Base-by-base conservation (phyloP, 1,140 invertebrate species). In the Achroia grisella region DNA sequence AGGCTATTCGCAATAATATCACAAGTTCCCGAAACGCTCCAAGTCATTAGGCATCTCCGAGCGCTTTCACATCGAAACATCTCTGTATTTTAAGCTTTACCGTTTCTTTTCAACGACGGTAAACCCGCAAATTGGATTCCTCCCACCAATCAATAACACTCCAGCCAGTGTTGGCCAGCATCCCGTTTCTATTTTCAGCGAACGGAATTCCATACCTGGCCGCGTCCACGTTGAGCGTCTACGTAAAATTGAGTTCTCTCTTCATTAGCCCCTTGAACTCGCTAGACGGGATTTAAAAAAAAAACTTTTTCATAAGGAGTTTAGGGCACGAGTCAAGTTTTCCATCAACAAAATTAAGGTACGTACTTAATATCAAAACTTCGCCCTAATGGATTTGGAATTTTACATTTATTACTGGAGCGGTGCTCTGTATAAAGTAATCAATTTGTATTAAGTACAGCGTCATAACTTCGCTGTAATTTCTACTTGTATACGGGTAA, bases 301-400 rank as follows among this genome's bases (percentile, higher is more conserved):
- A 71, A 75, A 64, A 71, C 61, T 71, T 76, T 63, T 70, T 65
- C 60, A 62, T 63, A 69, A 72, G 65, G 56, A 75, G 58, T 70
- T 78, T 62, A 73, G 59, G 40, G 56, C 54, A 15, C 43, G 47
- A 71, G 69, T 70, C 56, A 74, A 73, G 67, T 71, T 81, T 72
- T 63, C 75, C 78, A 82, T 82, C 75, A 78, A 69, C 72, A 62
- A 74, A 78, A 79, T 82, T 76, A 82, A 74, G 68, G 73, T 71
- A 60, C 70, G 56, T 67, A 57, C 66, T 71, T 75, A 75, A 77
- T 75, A 75, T 75, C 71, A 67, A 70, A 83, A 80, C 62, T 78
- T 79, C 51, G 44, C 55, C 48, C 44, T 79, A 75, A 83, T 79
- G 73, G 74, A 72, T 80, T 77, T 73, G 62, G 62, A 77, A 80